Percentiles rank a stretch among this genome's conserved stretches.
phyloP scores from a whole-genome alignment of 2,113 vertebrate genomes.

The Epinephelus moara region DNA sequence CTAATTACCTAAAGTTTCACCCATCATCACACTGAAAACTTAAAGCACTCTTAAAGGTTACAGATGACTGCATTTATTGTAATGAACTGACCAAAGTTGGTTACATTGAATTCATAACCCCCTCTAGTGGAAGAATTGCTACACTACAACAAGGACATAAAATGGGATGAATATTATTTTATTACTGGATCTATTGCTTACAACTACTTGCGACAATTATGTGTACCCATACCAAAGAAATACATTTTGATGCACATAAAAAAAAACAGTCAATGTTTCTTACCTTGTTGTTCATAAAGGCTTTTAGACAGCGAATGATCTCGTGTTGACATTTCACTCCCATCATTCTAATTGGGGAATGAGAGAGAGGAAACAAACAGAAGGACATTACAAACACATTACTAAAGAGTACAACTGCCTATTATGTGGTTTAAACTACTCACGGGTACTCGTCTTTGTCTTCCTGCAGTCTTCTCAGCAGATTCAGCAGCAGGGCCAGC shows the following conservation, averaged over 20 bases:
- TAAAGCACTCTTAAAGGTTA: neutral
- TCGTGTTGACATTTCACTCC: constrained; percentile 89
- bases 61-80: neutral
- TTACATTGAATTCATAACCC: neutral
- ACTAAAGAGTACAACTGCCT: neutral
- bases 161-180: neutral
- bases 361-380: neutral
- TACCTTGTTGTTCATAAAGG: constrained; percentile 96
- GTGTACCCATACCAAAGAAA: neutral
- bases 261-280: constrained; percentile 14
- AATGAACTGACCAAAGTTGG: neutral
- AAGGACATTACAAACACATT: constrained; percentile 15
- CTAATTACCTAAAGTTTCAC: neutral
- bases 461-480: constrained; percentile 88
- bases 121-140: constrained; percentile 39
- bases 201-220: neutral
- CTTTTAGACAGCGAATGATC: constrained; percentile 92
- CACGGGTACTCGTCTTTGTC: constrained; percentile 89
- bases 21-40: neutral
- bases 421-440: constrained; percentile 45
- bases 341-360: constrained; percentile 51
- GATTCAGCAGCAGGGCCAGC: constrained; percentile 86
- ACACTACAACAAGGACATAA: neutral
- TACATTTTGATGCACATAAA: neutral
- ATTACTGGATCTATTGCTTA: neutral